Evolutionary conservation across 2,113 vertebrate genomes (phyloP).

Genomic region (Hirundichthys speculiger): DNA sequence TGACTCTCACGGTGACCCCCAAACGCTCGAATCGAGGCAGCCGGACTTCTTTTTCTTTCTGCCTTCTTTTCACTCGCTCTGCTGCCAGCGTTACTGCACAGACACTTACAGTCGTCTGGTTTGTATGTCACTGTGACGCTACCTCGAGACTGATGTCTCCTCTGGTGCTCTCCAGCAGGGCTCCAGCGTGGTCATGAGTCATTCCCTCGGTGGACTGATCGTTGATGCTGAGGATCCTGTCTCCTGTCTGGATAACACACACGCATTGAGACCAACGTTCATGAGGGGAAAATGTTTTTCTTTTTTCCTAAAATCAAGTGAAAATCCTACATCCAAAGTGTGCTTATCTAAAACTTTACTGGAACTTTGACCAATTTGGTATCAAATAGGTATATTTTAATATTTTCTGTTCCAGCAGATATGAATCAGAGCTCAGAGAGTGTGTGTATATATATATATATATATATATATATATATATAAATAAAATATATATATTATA

Average conservation of each 20-base stretch:
- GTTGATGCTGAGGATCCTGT: slow-evolving; percentile 90
- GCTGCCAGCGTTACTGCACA: slow-evolving; percentile 6
- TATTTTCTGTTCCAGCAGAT: too few relatives aligned
- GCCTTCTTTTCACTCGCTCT: too few relatives aligned
- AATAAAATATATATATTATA: too few relatives aligned
- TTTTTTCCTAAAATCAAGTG: too few relatives aligned
- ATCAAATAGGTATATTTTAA: too few relatives aligned
- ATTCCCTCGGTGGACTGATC: slow-evolving; percentile 86
- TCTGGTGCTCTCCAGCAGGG: slow-evolving; percentile 83
- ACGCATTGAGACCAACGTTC: slow-evolving; percentile 16
- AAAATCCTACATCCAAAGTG: neutral
- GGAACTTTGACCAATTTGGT: neutral
- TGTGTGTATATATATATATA: too few relatives aligned
- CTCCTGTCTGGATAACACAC: slow-evolving; percentile 82
- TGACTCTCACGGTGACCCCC: too few relatives aligned
- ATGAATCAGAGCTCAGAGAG: too few relatives aligned
- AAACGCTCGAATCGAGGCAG: too few relatives aligned
- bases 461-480: too few relatives aligned
- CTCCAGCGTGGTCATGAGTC: slow-evolving; percentile 87
- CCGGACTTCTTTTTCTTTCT: neutral
- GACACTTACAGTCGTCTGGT: slow-evolving; percentile 9
- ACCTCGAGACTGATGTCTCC: slow-evolving; percentile 89
- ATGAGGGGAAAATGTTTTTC: neutral
- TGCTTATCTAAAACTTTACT: neutral
- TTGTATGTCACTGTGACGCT: slow-evolving; percentile 24